Conservation (phyloP, 1,140 invertebrate genomes). For the Chymomyza costata region DNA sequence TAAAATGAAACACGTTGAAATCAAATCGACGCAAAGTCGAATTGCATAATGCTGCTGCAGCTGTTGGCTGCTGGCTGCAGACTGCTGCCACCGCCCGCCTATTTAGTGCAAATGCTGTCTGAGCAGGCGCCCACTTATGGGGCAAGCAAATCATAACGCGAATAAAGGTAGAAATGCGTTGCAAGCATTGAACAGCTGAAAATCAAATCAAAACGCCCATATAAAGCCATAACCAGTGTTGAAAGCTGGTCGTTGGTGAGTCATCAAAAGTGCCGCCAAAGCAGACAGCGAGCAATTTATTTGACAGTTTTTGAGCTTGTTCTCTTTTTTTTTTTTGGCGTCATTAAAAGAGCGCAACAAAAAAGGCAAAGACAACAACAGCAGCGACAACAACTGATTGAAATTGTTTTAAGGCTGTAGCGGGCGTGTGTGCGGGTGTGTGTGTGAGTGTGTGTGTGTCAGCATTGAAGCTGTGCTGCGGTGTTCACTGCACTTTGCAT, state of each 20-base stretch:
- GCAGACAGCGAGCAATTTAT: constrained; percentile 45
- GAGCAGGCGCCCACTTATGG: constrained; percentile 46
- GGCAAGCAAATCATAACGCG: constrained; percentile 24
- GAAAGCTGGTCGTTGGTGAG: constrained; percentile 36
- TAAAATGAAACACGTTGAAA: background rate
- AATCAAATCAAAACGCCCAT: constrained; percentile 37
- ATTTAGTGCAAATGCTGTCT: constrained; percentile 27
- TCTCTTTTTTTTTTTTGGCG: constrained; percentile 12
- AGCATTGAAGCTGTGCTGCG: constrained; percentile 24
- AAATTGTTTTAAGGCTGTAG: constrained; percentile 65
- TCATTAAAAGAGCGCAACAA: constrained; percentile 46
- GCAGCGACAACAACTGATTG: constrained; percentile 38
- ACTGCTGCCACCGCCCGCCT: background rate
- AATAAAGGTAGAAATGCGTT: constrained; percentile 19
- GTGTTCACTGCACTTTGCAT: constrained; percentile 61
- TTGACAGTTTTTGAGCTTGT: constrained; percentile 36
- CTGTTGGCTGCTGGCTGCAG: constrained; percentile 39
- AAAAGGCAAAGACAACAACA: constrained; percentile 31
- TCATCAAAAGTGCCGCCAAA: constrained; percentile 59
- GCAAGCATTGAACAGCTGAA: constrained; percentile 2
- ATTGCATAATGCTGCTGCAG: constrained; percentile 49
- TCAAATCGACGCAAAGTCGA: constrained; percentile 11
- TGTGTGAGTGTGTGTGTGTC: background rate
- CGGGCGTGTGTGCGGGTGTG: constrained; percentile 23
- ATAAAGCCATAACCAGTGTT: constrained; percentile 22